Base-by-base conservation (phyloP, 2,113 vertebrate genomes). In the Terrapene triunguis region DNA sequence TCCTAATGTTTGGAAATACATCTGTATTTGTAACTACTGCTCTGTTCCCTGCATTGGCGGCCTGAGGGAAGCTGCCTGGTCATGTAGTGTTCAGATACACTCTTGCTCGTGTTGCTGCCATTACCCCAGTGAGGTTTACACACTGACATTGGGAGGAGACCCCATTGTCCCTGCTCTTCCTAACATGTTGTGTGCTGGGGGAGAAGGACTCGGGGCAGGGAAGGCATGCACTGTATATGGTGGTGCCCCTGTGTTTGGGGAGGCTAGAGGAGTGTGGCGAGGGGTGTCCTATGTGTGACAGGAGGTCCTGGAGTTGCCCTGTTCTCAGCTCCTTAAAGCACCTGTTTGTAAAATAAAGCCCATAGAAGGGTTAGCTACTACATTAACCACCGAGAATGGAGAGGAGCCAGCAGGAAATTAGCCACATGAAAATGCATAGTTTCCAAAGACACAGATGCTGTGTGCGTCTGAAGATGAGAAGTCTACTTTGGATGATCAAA, bases 181-280 rank as follows among this genome's bases (percentile, higher is more conserved):
- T 1, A 19, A 29, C 80, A 55, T 38, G 0, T 0, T 0, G 1
- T 22, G 0, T 21, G 14, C 44, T 3, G 32, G 3, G 5, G 65
- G 24, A 78, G 69, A 74, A 48, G n/a, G 62, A 69, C 62, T 19
- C 19, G 14, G 35, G 62, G 35, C 35, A 17, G 62, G n/a, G n/a
- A 38, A 35, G n/a, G 19, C 10, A 74, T 74, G 5, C 35, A 19
- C 62, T 42, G n/a, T 42, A 42, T 22, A 42, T 72, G 35, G 69
- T 22, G 21, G 69, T 72, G 69, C 69, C n/a, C 9, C 0, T 10
- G 29, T 25, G 51, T 10, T 47, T 38, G 0, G 1, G 2, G 50
- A 69, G 11, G 55, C 35, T 50, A 13, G 69, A 65, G 32, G 12
- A 35, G 55, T 57, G 55, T 4, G 7, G 8, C 8, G 80, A 62